phyloP scores from a whole-genome alignment of 2,888 invertebrate genomes.

The Pterostichus niger region DNA sequence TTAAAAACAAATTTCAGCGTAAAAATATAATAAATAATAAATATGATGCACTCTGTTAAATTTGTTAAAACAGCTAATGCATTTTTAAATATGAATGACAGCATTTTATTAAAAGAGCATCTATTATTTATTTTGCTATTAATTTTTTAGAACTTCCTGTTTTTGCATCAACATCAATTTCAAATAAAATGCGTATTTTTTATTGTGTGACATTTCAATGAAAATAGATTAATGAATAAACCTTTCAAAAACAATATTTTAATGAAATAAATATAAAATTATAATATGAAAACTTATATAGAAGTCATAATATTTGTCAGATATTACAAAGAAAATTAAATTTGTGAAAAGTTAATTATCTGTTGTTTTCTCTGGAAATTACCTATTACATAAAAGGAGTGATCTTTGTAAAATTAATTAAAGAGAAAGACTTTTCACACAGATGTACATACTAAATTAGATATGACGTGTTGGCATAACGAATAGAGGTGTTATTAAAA shows the following conservation, averaged over 20 bases:
- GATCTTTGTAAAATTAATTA: constrained; percentile 22
- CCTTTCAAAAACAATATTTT: background rate
- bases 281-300: background rate
- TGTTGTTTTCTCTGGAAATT: constrained; percentile 6
- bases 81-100: constrained; percentile 31
- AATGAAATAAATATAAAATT: background rate
- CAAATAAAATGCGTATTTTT: constrained; percentile 14
- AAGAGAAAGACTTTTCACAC: background rate
- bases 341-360: constrained; percentile 15
- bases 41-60: constrained; percentile 10
- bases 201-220: constrained; percentile 18
- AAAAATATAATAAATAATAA: constrained; percentile 25
- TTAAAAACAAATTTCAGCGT: background rate
- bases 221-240: constrained; percentile 12
- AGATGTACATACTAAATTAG: constrained; percentile 9
- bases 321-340: background rate
- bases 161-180: constrained; percentile 1
- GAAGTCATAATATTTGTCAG: background rate
- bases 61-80: constrained; percentile 1
- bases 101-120: constrained; percentile 36
- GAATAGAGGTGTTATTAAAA: background rate
- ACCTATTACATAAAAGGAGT: background rate
- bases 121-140: constrained; percentile 22
- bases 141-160: constrained; percentile 17
- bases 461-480: background rate